Conservation (phyloP, 2,888 invertebrate genomes). For the Mongoloraphidia duomilia region DNA sequence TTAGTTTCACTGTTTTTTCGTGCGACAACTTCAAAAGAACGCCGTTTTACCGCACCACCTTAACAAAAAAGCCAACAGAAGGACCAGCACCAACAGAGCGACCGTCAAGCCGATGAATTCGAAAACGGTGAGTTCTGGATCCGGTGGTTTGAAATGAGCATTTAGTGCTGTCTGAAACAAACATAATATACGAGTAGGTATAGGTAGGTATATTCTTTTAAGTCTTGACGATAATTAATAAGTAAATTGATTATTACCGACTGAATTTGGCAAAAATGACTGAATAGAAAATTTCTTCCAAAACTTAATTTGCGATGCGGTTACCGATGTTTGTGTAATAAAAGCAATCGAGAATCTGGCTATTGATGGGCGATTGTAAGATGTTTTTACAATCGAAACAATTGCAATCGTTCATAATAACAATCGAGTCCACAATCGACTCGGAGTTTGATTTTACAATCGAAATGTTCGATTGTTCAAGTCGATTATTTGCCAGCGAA, state of each 20-base stretch:
- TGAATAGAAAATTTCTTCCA: neutral
- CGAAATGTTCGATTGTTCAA: no score
- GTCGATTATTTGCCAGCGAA: no score
- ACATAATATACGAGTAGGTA: neutral
- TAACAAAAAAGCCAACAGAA: constrained; percentile 19
- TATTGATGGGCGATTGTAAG: no score
- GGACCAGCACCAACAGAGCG: constrained; percentile 22
- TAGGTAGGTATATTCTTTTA: neutral
- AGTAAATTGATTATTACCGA: no score
- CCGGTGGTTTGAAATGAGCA: constrained; percentile 27
- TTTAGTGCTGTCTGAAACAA: constrained; percentile 28
- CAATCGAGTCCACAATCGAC: no score
- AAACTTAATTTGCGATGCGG: no score
- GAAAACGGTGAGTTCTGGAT: constrained; percentile 26
- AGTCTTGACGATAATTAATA: no score
- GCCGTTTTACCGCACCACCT: constrained; percentile 13
- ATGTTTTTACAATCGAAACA: no score
- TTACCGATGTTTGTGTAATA: no score
- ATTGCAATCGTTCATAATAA: no score
- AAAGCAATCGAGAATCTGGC: no score
- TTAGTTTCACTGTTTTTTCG: neutral
- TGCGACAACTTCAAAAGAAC: neutral
- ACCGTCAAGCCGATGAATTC: constrained; percentile 26
- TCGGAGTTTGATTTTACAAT: no score
- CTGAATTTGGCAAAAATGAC: neutral